phyloP scores from a whole-genome alignment of 2,113 vertebrate genomes.

The Patagioenas fasciata region DNA sequence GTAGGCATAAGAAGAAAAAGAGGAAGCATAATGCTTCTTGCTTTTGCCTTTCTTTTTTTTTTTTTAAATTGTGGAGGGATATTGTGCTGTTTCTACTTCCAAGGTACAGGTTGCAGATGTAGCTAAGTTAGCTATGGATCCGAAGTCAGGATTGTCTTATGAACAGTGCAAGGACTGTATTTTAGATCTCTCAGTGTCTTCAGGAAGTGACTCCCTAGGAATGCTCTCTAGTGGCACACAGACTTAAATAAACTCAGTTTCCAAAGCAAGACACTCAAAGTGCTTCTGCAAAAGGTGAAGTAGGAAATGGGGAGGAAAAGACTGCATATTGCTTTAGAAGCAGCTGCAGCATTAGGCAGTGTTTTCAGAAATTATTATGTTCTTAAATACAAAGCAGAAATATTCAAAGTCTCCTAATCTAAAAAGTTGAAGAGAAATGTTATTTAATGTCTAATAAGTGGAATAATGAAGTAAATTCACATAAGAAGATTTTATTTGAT shows the following conservation, averaged over 20 bases:
- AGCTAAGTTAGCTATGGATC: neutral
- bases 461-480: neutral
- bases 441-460: neutral
- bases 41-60: neutral
- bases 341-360: neutral
- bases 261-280: neutral
- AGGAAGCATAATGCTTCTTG: neutral
- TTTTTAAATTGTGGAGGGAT: neutral
- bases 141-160: neutral
- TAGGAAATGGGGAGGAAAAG: neutral
- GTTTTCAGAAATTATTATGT: neutral
- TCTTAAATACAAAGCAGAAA: neutral
- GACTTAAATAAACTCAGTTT: neutral
- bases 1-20: neutral
- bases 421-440: neutral
- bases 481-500: neutral
- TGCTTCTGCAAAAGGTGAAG: neutral
- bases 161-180: neutral
- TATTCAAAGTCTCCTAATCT: neutral
- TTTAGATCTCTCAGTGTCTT: neutral
- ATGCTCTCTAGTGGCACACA: neutral
- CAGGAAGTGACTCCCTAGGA: neutral
- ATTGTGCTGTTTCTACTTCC: neutral
- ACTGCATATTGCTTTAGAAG: neutral
- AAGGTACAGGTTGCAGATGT: neutral